phyloP scores from a whole-genome alignment of 2,113 vertebrate species.

The Laterallus jamaicensis region DNA sequence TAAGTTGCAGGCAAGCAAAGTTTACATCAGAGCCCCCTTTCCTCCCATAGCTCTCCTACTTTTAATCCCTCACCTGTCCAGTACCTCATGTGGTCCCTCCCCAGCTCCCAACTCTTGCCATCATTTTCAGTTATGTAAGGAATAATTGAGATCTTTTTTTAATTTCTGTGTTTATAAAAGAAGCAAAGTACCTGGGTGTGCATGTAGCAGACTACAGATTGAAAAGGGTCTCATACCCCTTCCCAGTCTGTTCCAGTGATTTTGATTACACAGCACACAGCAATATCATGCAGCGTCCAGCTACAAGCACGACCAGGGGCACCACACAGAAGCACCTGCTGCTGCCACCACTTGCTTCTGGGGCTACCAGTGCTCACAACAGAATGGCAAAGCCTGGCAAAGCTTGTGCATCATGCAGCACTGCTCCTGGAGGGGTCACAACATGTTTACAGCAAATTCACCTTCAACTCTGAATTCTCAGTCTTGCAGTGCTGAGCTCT shows the following conservation, averaged over 20 bases:
- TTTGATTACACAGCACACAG: background rate
- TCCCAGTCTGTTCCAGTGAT: background rate
- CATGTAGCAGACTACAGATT: background rate
- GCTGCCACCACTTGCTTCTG: background rate
- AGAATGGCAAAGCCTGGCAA: background rate
- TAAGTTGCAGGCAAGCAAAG: background rate
- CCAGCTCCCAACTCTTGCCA: background rate
- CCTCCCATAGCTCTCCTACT: background rate
- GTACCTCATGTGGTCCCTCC: background rate
- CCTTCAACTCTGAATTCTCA: background rate
- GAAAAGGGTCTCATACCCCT: background rate
- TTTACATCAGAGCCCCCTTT: background rate
- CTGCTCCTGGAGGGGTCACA: background rate
- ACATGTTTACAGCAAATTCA: background rate
- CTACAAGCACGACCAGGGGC: rapidly evolving
- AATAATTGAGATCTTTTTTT: background rate
- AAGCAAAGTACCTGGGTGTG: background rate
- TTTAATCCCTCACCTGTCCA: background rate
- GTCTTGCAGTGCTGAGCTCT: background rate
- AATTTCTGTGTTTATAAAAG: background rate
- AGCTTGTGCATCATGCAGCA: background rate
- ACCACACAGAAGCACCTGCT: background rate
- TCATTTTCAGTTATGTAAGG: background rate
- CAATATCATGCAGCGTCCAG: background rate
- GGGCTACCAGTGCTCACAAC: background rate